These are phyloP conservation scores for Pangasius djambal DNA, from an alignment of 2,797 vertebrate genomes.

Conservation along the genomic window DNA sequence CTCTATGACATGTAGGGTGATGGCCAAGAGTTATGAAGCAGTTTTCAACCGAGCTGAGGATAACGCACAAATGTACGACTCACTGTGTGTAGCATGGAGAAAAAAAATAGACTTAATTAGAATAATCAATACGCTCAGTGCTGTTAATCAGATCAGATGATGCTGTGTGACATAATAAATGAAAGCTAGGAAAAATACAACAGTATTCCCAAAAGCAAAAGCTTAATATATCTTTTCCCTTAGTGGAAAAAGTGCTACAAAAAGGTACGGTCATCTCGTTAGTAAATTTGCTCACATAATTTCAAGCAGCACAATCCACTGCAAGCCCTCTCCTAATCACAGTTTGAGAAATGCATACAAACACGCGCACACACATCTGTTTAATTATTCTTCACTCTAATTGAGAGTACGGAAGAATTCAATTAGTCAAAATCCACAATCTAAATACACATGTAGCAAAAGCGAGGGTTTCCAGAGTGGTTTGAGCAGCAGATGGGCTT, in stretches of 20 bases:
- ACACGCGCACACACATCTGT: slow-evolving; percentile 42
- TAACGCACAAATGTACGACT: slow-evolving; percentile 39
- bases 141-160: slow-evolving; percentile 8
- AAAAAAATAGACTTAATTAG: neutral
- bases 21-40: slow-evolving; percentile 19
- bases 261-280: neutral
- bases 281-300: slow-evolving; percentile 10
- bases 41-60: slow-evolving; percentile 28
- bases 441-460: slow-evolving; percentile 47
- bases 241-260: neutral
- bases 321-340: slow-evolving; percentile 1
- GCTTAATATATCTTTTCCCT: neutral
- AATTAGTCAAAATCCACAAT: slow-evolving; percentile 57
- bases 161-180: neutral
- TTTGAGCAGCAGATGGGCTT: slow-evolving; percentile 56
- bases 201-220: neutral
- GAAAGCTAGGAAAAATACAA: neutral
- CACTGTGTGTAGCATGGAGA: neutral
- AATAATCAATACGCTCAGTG: neutral
- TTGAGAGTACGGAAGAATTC: slow-evolving; percentile 59
- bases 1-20: slow-evolving; percentile 56
- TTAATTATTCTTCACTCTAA: slow-evolving; percentile 60
- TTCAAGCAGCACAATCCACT: neutral
- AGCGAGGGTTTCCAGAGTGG: slow-evolving; percentile 50
- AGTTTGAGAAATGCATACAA: slow-evolving; percentile 15